Conservation (phyloP, 2,888 invertebrate genomes). For the Mimas tiliae region DNA sequence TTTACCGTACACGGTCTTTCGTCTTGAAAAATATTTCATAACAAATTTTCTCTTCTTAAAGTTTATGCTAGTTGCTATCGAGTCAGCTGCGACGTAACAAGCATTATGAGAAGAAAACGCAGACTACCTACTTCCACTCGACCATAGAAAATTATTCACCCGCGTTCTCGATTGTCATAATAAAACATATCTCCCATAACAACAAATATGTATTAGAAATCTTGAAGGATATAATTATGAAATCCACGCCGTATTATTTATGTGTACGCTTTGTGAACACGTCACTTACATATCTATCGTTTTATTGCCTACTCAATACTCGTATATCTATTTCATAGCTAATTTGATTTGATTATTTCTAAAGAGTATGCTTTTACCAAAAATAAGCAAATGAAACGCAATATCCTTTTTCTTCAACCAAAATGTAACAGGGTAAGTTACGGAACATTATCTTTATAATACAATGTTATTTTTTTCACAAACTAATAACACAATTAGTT, state of each 20-base stretch:
- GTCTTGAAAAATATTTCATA: slow-evolving; percentile 65
- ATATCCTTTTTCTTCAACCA: neutral
- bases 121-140: slow-evolving; percentile 52
- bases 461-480: no score
- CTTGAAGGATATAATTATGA: slow-evolving; percentile 15
- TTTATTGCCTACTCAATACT: slow-evolving; percentile 2
- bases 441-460: no score
- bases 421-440: neutral
- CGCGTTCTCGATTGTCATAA: slow-evolving; percentile 41
- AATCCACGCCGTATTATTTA: slow-evolving; percentile 8
- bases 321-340: neutral
- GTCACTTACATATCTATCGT: slow-evolving; percentile 10
- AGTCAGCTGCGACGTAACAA: slow-evolving; percentile 65
- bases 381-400: neutral
- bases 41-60: slow-evolving; percentile 68
- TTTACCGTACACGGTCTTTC: slow-evolving; percentile 62
- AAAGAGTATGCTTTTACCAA: neutral
- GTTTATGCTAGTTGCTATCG: slow-evolving; percentile 71
- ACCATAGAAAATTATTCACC: slow-evolving; percentile 57
- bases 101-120: slow-evolving; percentile 57
- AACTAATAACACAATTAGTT: no score
- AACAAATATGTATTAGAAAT: slow-evolving; percentile 14
- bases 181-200: slow-evolving; percentile 31
- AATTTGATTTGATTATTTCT: neutral
- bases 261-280: slow-evolving; percentile 13